Base-by-base conservation (phyloP, 2,797 vertebrate genomes). In the Harpagifer antarcticus region DNA sequence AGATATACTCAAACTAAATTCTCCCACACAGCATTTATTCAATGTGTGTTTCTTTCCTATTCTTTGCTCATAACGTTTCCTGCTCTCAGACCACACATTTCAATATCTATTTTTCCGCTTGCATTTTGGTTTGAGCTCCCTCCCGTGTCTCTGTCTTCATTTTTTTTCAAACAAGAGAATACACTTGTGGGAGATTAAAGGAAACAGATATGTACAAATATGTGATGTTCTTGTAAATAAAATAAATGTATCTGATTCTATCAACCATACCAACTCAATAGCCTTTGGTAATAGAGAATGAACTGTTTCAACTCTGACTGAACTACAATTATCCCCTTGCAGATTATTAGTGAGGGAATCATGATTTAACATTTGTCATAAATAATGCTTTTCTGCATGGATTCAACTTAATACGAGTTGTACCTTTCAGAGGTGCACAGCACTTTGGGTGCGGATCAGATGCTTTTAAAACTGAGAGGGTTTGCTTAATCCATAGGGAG, bases 391-490 rank as follows among this genome's bases (percentile, higher is more conserved):
- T 67, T 86, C 52, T 63, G 31, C 47, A 63, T 40, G 52, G 50
- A 65, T 76, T 78, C 49, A 76, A 69, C 63, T 59, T 72, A 23
- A 78, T 78, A 59, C 72, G 82, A 83, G 78, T 79, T 88, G 80
- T 78, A 80, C 82, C 82, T 75, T 81, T 63, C 58, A 72, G 76
- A 81, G 86, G 83, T 88, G 62, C 72, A 64, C 1, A 15, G 65
- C 68, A 74, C 82, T 90, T 87, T 78, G 45, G 67, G 65, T 73
- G 33, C 47, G 45, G 86, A 90, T 91, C 83, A 90, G 76, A 89
- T 87, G 91, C 91, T 93, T 93, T 94, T 93, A 93, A 90, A 91
- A 92, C 79, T 54, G 80, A 84, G 75, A 90, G 85, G 67, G 83
- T 87, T 89, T 76, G 76, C 83, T 87, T 93, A 93, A 94, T 93